phyloP scores from a whole-genome alignment of 2,888 invertebrate species.

The Bimastos eiseni region DNA sequence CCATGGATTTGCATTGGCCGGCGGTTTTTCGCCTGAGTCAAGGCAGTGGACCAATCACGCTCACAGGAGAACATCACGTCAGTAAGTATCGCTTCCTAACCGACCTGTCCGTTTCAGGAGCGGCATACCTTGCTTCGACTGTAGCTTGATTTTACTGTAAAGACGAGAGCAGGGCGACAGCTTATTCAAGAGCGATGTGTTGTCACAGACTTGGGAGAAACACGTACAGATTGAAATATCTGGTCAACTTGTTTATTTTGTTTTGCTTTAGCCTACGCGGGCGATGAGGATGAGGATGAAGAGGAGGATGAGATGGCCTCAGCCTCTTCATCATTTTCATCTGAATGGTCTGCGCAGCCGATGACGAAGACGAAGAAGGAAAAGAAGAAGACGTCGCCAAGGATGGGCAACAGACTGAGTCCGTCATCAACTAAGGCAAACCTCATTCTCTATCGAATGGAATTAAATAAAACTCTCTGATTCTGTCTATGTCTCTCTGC shows the following conservation, averaged over 20 bases:
- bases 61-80: not conserved
- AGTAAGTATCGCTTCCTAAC: not conserved
- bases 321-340: not conserved
- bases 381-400: not conserved
- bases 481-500: not conserved
- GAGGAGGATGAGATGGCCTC: no score
- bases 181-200: no score
- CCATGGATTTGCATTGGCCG: not conserved
- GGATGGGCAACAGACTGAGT: not conserved
- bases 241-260: not conserved
- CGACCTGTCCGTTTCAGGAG: no score
- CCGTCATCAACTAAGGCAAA: not conserved
- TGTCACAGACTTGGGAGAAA: no score
- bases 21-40: not conserved
- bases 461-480: not conserved
- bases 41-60: not conserved
- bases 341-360: not conserved
- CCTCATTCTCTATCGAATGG: not conserved
- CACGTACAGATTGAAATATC: not conserved
- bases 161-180: no score
- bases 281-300: not conserved
- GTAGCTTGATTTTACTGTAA: no score
- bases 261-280: not conserved
- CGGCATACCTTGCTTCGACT: not conserved
- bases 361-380: not conserved